Percentiles rank a stretch among this genome's conserved stretches.
Conservation (phyloP, 2,797 vertebrate genomes). For the Miichthys miiuy region DNA sequence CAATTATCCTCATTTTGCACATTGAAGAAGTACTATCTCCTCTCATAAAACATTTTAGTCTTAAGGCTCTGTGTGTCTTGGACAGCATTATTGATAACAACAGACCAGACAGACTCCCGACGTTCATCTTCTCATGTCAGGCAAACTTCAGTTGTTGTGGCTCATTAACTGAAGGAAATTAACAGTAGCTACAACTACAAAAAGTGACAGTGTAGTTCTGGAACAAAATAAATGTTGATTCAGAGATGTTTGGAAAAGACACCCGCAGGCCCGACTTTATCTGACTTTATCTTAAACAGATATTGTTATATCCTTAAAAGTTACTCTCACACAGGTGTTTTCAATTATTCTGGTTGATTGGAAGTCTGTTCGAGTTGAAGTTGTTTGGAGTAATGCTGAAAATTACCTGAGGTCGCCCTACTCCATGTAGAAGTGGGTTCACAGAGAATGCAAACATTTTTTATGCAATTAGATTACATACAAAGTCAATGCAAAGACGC, state of each 20-base stretch:
- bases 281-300: background rate
- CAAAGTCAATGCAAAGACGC: no score
- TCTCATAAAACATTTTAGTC: constrained; percentile 34
- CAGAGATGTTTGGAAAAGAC: background rate
- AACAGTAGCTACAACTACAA: background rate
- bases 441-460: no score
- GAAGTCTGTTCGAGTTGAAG: background rate
- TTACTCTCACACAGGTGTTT: background rate
- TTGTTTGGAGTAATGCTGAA: background rate
- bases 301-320: background rate
- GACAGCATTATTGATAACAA: constrained; percentile 17
- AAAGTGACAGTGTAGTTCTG: background rate
- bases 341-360: background rate
- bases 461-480: no score
- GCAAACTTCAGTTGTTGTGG: constrained; percentile 12
- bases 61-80: constrained; percentile 13
- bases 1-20: constrained; percentile 44
- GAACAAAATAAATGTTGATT: constrained; percentile 14
- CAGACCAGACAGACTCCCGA: constrained; percentile 14
- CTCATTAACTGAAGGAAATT: constrained; percentile 19
- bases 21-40: constrained; percentile 19
- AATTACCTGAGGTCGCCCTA: background rate
- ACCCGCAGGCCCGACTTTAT: background rate
- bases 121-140: constrained; percentile 1
- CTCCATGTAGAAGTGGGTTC: background rate